phyloP scores from a whole-genome alignment of 1,140 invertebrate species.

The Hyposmocoma kahamanoa region DNA sequence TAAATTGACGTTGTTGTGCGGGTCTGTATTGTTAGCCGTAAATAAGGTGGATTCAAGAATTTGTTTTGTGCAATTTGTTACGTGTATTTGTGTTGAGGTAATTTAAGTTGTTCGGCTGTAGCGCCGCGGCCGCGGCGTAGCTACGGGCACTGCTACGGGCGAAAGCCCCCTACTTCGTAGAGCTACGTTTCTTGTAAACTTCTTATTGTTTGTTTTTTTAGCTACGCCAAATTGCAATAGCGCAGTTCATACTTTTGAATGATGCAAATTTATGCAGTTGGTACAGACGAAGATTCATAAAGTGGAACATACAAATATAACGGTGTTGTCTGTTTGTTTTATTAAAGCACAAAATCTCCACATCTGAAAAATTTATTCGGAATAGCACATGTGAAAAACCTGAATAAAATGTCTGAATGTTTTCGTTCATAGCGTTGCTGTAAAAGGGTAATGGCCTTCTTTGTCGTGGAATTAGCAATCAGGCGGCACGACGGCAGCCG shows the following conservation, averaged over 20 bases:
- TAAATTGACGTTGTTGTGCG: slow-evolving; percentile 20
- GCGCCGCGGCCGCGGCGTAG: slow-evolving; percentile 9
- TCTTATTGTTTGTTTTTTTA: slow-evolving; percentile 7
- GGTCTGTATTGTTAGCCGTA: slow-evolving; percentile 19
- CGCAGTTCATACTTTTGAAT: no score
- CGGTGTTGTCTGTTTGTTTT: background rate
- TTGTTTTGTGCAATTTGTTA: background rate
- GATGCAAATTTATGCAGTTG: background rate
- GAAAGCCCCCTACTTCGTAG: slow-evolving; percentile 10
- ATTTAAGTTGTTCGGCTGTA: slow-evolving; percentile 21
- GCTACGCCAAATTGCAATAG: slow-evolving; percentile 15
- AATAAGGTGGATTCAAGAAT: no score
- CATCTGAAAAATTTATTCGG: no score
- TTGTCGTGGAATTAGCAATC: slow-evolving; percentile 63
- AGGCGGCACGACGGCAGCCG: slow-evolving; percentile 23
- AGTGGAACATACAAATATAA: background rate
- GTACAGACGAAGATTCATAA: background rate
- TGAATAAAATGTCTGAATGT: no score
- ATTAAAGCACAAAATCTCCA: background rate
- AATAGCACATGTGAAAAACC: background rate
- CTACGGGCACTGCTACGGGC: slow-evolving; percentile 17
- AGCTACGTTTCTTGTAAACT: slow-evolving; percentile 12
- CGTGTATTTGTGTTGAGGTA: slow-evolving; percentile 13
- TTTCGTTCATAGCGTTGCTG: slow-evolving; percentile 35
- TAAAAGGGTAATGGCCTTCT: slow-evolving; percentile 40